These are phyloP conservation scores for Balearica regulorum DNA, from an alignment of 2,797 vertebrate species.

Conservation along the genomic window DNA sequence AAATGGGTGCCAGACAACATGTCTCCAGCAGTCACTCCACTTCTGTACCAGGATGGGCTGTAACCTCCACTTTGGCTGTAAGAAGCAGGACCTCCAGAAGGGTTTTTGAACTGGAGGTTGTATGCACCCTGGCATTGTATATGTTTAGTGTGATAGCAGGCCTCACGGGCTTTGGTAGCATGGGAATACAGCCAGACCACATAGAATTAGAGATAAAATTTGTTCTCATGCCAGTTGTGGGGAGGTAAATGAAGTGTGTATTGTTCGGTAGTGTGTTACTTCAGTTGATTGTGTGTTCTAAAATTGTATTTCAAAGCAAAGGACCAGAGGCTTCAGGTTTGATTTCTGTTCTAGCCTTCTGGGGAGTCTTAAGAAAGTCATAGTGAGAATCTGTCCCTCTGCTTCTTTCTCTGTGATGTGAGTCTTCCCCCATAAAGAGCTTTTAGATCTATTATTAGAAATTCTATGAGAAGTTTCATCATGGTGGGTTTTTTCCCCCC, in stretches of 20 bases:
- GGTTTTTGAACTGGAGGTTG: not conserved
- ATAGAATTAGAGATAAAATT: not conserved
- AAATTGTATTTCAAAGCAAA: not conserved
- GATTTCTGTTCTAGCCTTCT: not conserved
- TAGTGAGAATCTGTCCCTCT: not conserved
- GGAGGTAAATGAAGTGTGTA: not conserved
- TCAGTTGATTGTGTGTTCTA: not conserved
- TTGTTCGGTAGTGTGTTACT: not conserved
- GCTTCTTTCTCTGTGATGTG: not conserved
- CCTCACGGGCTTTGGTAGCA: not conserved
- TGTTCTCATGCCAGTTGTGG: not conserved
- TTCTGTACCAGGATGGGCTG: not conserved
- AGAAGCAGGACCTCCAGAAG: not conserved
- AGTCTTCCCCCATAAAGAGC: not conserved
- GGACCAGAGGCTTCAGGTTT: not conserved
- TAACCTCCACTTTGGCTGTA: not conserved
- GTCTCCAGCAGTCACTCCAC: not conserved
- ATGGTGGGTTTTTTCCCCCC: fast-evolving
- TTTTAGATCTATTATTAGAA: not conserved
- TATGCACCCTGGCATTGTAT: fast-evolving
- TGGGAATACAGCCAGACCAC: not conserved
- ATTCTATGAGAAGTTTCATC: not conserved
- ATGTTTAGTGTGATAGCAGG: not conserved
- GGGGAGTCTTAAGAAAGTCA: not conserved
- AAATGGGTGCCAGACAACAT: fast-evolving